Evolutionary conservation across 2,888 invertebrate species (phyloP), one percentile per base, ranked within the genome.

Genomic region (Beris morrisii): DNA sequence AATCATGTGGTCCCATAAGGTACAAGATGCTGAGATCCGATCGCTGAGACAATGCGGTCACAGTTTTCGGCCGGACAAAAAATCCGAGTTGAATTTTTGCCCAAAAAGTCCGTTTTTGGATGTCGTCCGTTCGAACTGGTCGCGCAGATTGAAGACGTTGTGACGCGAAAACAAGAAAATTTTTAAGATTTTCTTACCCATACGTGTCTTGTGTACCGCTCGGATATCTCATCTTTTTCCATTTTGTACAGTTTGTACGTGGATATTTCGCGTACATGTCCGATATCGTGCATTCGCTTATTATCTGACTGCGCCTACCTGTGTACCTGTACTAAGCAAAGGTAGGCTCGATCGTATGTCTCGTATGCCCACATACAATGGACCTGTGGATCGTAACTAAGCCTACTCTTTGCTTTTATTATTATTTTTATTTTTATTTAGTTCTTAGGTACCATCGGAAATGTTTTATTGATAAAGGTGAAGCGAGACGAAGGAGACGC

Each of bases 1-100:
- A 64, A 64, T 64, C 64, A 64, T 64, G 44, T 64, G 38, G 64
- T 45, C 45, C 52, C 50, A 61, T 61, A 61, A 61, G 50, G 61
- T 50, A 52, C 61, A 44, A 48, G 48, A 48, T 6, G 48, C 12
- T 48, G 6, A 9, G 48, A 12, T 48, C 22, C 50, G 61, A 59
- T 9, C 50, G 56, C 31, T 12, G 30, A 32, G 48, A 38, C 9
- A 38, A 7, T 38, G 38, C 38, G 38, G 38, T 38, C 38, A 38
- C 5, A 38, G 9, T 38, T 38, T 38, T 9, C 38, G 38, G 5
- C 9, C 38, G 3, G 38, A 3, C 7, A 38, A 5, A 38, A 38
- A 38, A 38, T 7, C 9, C 3, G 7, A 38, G 38, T 38, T 38
- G 7, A 38, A 38, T 7, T 38, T 38, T 38, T 5, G 38, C 7